Percentiles rank a stretch among this genome's conserved stretches.
Evolutionary conservation across 1,140 invertebrate genomes (phyloP).

Genomic region (Pantala flavescens): DNA sequence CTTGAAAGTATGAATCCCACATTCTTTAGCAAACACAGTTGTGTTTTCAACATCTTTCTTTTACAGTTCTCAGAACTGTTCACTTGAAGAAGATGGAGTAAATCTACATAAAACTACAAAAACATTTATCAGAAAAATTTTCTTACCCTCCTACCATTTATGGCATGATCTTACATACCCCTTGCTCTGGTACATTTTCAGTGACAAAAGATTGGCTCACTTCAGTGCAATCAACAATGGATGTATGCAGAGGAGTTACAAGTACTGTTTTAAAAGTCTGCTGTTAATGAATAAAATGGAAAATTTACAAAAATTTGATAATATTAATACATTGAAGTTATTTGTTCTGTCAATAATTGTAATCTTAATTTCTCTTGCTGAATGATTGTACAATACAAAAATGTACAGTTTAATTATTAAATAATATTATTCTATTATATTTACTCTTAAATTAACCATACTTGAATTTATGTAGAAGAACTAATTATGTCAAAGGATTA

Average conservation of each 20-base stretch:
- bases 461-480: too few species aligned
- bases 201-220: conserved; percentile 52
- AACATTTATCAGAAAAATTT: not conserved
- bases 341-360: not conserved
- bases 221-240: conserved; percentile 56
- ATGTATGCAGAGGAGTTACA: conserved; percentile 49
- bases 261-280: conserved; percentile 45
- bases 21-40: not conserved
- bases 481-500: too few species aligned
- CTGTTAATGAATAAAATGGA: conserved; percentile 27
- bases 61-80: conserved; percentile 29
- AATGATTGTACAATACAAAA: not conserved
- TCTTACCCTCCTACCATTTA: conserved; percentile 1
- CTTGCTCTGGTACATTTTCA: conserved; percentile 41
- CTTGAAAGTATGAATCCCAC: not conserved
- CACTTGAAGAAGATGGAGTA: conserved; percentile 46
- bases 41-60: conserved; percentile 26
- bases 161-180: conserved; percentile 33
- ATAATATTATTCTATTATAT: too few species aligned
- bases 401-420: not conserved
- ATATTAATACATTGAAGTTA: not conserved
- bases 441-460: too few species aligned
- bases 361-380: not conserved
- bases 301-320: conserved; percentile 24
- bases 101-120: conserved; percentile 55